These are phyloP conservation scores for Quiscalus mexicanus DNA, from an alignment of 2,113 vertebrate species.

Conservation along the genomic window DNA sequence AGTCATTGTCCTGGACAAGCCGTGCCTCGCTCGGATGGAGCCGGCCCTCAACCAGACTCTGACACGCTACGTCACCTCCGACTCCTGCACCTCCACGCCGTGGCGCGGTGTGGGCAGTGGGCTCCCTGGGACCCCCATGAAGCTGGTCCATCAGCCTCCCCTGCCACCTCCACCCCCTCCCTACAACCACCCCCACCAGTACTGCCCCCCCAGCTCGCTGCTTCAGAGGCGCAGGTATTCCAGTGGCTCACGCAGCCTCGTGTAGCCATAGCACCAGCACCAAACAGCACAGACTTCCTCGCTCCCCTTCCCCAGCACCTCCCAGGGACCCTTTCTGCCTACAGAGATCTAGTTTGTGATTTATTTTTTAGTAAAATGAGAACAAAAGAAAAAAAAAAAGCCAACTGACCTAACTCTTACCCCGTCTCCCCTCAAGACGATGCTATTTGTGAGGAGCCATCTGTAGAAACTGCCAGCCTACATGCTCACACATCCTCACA, in stretches of 20 bases:
- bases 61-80: constrained; percentile 89
- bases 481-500: constrained; percentile 12
- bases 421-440: constrained; percentile 26
- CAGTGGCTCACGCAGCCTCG: constrained; percentile 92
- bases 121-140: constrained; percentile 79
- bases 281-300: constrained; percentile 66
- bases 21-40: constrained; percentile 91
- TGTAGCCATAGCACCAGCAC: constrained; percentile 79
- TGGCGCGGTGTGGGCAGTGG: constrained; percentile 74
- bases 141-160: constrained; percentile 87
- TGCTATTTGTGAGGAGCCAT: constrained; percentile 33
- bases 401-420: neutral
- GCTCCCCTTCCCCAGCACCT: neutral
- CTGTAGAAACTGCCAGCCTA: constrained; percentile 16
- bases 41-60: constrained; percentile 93
- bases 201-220: constrained; percentile 91
- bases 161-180: constrained; percentile 93
- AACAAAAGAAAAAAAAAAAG: neutral
- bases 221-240: constrained; percentile 92
- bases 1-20: constrained; percentile 98
- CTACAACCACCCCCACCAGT: constrained; percentile 97
- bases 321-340: constrained; percentile 63
- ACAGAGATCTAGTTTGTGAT: constrained; percentile 76
- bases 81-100: constrained; percentile 89
- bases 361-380: constrained; percentile 75